Evolutionary conservation across 2,797 vertebrate species (phyloP).

Genomic region (Serranus cabrilla): DNA sequence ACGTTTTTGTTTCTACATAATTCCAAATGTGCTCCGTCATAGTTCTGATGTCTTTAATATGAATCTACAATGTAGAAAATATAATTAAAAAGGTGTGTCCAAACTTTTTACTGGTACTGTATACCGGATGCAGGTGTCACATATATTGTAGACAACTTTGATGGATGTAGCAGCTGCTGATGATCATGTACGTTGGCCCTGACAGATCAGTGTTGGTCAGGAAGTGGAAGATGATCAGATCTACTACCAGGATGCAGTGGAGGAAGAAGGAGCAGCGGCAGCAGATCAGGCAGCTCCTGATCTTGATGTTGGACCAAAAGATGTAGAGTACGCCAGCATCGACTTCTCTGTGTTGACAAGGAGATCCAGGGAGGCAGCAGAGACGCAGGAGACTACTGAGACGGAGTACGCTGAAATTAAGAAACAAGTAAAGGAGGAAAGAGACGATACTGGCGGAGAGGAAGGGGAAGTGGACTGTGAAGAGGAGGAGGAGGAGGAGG

Average conservation of each 20-base stretch:
- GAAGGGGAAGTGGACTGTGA: neutral
- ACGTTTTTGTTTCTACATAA: too few species aligned
- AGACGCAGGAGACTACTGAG: neutral
- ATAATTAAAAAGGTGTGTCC: too few species aligned
- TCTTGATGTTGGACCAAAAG: slow-evolving; percentile 2
- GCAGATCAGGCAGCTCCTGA: neutral
- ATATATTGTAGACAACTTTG: neutral
- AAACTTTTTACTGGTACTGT: too few species aligned
- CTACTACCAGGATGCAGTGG: neutral
- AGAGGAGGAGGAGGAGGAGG: neutral
- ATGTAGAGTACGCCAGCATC: slow-evolving; percentile 52
- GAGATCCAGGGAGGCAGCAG: neutral
- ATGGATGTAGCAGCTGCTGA: neutral
- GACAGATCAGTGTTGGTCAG: slow-evolving; percentile 31
- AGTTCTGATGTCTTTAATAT: too few species aligned
- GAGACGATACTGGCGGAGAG: neutral
- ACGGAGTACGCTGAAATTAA: slow-evolving; percentile 58
- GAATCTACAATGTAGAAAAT: too few species aligned
- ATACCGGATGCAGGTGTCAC: neutral
- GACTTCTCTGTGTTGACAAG: slow-evolving; percentile 45
- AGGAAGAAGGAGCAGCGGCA: neutral
- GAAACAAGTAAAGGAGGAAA: slow-evolving; percentile 4
- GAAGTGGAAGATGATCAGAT: slow-evolving; percentile 9
- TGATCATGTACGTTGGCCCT: neutral
- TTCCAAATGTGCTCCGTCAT: too few species aligned